These are phyloP conservation scores for Alaudala cheleensis DNA, from an alignment of 2,113 vertebrate genomes.

Conservation along the genomic window DNA sequence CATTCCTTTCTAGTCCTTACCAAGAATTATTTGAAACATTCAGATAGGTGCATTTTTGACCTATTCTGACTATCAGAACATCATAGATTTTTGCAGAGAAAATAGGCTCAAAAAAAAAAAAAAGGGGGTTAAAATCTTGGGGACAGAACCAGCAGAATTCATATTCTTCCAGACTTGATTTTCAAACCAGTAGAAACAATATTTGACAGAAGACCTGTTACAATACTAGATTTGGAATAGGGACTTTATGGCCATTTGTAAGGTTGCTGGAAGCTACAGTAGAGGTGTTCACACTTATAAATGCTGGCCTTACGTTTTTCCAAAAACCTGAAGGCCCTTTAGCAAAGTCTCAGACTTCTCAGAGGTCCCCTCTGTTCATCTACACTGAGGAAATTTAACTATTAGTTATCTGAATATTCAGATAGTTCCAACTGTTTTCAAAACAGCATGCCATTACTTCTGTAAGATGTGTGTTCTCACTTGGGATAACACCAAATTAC, in stretches of 20 bases:
- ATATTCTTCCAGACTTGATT: background rate
- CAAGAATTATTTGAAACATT: background rate
- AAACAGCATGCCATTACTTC: background rate
- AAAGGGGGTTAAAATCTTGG: fast-evolving
- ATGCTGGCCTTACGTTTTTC: background rate
- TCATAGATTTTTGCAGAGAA: background rate
- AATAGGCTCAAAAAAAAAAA: background rate
- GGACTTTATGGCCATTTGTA: background rate
- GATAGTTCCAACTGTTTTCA: background rate
- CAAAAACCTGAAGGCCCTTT: background rate
- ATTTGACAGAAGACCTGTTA: background rate
- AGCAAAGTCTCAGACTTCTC: background rate
- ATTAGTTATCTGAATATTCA: background rate
- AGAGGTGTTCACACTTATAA: background rate
- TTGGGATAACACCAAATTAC: background rate
- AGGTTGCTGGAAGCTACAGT: background rate
- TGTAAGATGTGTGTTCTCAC: background rate
- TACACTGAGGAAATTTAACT: background rate
- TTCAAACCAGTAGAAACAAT: background rate
- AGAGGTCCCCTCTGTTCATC: background rate
- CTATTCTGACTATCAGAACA: background rate
- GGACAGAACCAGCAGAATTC: background rate
- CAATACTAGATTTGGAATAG: background rate
- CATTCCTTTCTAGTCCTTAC: background rate
- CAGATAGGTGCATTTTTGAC: background rate